These are phyloP conservation scores for Musca vetustissima DNA, from an alignment of 1,140 invertebrate species.

Conservation along the genomic window DNA sequence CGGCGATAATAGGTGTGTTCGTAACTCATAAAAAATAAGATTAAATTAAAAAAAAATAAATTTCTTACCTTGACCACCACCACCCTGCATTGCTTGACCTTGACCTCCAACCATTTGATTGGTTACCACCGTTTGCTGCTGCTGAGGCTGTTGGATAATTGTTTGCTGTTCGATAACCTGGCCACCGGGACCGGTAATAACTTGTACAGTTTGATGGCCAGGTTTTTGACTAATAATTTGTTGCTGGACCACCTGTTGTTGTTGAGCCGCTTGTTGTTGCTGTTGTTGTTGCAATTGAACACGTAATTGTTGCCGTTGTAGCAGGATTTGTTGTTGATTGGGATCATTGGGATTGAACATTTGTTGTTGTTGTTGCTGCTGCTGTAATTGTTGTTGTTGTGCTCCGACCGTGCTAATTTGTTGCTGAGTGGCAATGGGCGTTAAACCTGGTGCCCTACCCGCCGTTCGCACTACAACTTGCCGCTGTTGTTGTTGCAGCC, in stretches of 20 bases:
- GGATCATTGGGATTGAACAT: constrained; percentile 39
- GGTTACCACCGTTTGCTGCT: constrained; percentile 29
- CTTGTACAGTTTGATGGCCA: constrained; percentile 59
- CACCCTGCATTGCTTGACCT: neutral
- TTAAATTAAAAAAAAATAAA: neutral
- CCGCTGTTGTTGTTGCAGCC: constrained; percentile 65
- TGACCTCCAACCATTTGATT: constrained; percentile 20
- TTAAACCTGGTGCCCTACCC: constrained; percentile 55
- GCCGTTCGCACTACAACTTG: constrained; percentile 58
- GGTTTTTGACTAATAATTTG: constrained; percentile 55
- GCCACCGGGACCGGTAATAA: constrained; percentile 46
- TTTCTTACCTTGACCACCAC: constrained; percentile 9
- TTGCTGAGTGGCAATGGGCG: constrained; percentile 52
- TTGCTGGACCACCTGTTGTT: constrained; percentile 44
- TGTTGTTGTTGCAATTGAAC: constrained; percentile 60
- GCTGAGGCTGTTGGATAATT: constrained; percentile 59
- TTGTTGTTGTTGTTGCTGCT: constrained; percentile 28
- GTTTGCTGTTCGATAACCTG: constrained; percentile 55
- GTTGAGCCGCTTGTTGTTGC: constrained; percentile 59
- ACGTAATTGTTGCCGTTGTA: constrained; percentile 57
- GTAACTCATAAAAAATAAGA: neutral
- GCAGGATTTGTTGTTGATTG: constrained; percentile 50
- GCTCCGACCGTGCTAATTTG: constrained; percentile 28
- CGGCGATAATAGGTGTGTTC: too few species aligned
- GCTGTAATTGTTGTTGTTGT: constrained; percentile 40